These are phyloP conservation scores for Tolypeutes matacus DNA, from an alignment of 2,797 vertebrate genomes.

Conservation along the genomic window DNA sequence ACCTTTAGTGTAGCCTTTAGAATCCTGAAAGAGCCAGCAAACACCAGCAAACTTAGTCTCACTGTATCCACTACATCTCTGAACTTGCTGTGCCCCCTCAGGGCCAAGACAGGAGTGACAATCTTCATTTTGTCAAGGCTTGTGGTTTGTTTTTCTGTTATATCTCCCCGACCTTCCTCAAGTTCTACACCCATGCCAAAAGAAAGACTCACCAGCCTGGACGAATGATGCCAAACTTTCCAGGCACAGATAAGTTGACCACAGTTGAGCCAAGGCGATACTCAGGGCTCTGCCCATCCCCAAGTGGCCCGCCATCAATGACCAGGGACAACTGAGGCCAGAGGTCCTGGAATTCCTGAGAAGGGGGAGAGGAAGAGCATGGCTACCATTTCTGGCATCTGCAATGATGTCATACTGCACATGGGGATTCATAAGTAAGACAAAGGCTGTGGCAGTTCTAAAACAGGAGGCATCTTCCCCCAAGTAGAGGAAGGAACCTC, in stretches of 20 bases:
- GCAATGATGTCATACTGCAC: background rate
- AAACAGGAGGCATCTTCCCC: background rate
- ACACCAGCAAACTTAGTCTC: background rate
- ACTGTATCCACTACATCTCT: background rate
- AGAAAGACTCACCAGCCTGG: conserved; percentile 93
- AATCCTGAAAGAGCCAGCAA: conserved; percentile 1
- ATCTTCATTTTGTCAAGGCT: background rate
- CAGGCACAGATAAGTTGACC: conserved; percentile 92
- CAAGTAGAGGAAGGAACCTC: conserved; percentile 12
- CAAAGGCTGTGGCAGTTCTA: background rate
- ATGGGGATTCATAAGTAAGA: background rate
- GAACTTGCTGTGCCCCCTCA: background rate
- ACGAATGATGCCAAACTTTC: conserved; percentile 93
- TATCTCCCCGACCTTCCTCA: background rate
- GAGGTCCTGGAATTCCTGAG: conserved; percentile 95
- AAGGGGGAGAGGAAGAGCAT: background rate
- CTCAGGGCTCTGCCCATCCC: conserved; percentile 89
- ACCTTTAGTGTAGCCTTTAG: background rate
- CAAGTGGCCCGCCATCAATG: conserved; percentile 94
- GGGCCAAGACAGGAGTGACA: background rate
- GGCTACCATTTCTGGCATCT: background rate
- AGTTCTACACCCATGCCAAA: background rate
- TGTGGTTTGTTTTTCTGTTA: background rate
- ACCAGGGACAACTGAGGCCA: conserved; percentile 95
- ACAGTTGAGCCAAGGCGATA: conserved; percentile 96